Conservation (phyloP, 2,888 invertebrate genomes). For the Byasa hedistus region DNA sequence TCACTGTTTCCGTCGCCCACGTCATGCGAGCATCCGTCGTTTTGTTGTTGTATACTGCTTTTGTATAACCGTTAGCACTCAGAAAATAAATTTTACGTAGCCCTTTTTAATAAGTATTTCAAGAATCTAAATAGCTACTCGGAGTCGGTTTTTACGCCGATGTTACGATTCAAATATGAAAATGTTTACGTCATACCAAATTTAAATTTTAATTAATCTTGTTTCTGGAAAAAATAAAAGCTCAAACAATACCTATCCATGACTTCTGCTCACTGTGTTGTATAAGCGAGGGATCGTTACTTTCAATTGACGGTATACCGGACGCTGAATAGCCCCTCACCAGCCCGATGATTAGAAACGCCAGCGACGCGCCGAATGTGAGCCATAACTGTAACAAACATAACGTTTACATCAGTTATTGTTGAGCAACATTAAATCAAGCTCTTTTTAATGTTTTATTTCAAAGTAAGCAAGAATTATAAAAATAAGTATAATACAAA, state of each 20-base stretch:
- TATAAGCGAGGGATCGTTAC: constrained; percentile 62
- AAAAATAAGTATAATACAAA: no score
- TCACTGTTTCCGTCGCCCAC: not conserved
- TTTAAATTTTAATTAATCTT: no score
- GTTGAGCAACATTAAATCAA: not conserved
- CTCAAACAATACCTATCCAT: constrained; percentile 71
- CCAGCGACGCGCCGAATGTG: constrained; percentile 78
- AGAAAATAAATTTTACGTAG: not conserved
- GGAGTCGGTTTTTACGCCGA: no score
- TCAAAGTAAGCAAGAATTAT: no score
- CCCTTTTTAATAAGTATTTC: not conserved
- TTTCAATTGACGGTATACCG: constrained; percentile 77
- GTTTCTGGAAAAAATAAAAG: not conserved
- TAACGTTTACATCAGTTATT: not conserved
- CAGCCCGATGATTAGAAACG: constrained; percentile 80
- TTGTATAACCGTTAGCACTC: not conserved
- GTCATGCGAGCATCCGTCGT: not conserved
- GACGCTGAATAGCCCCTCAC: constrained; percentile 81
- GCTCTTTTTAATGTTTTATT: not conserved
- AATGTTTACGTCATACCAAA: no score
- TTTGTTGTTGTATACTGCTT: not conserved
- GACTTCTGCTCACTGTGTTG: constrained; percentile 72
- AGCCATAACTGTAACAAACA: constrained; percentile 70
- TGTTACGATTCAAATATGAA: no score
- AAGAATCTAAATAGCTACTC: no score